Base-by-base conservation (phyloP, 2,113 vertebrate genomes). In the Zingel zingel region DNA sequence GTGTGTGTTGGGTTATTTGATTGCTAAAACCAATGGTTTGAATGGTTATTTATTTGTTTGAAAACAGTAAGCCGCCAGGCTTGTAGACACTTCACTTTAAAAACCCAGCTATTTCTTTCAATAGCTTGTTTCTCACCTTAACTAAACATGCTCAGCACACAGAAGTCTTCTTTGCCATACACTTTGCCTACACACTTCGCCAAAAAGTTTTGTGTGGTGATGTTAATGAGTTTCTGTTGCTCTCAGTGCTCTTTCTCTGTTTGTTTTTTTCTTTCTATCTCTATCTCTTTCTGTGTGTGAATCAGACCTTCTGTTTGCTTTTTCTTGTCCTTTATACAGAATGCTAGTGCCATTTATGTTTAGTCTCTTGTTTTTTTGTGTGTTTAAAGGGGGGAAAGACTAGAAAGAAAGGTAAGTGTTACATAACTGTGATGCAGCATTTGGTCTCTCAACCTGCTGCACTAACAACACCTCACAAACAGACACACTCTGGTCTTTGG, bases 111-210 rank as follows among this genome's bases (percentile, higher is more conserved):
- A 43, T 64, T 21, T 62, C 36, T 36, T 57, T 43, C 76, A 18
- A 57, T 39, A 50, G 64, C 57, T 74, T 69, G 15, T 69, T 84
- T 84, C 76, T 51, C 75, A 75, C 75, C 45, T 70, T 50, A 25
- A 11, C 39, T 51, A 25, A 63, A 73, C 21, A 57, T 79, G 77
- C 74, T 50, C 53, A 36, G 39, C 82, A n/a, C 45, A 8, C 39
- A 61, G 63, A 69, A 53, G 66, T 79, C 39, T 39, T 39, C 39
- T 39, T 39, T 39, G 39, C 39, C 39, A 39, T 10, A 39, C 39
- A 39, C 39, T 39, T 39, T 10, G 39, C 39, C 39, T 33, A 33
- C 5, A 33, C 30, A 5, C 30, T 33, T 33, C 5, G 30, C 5
- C 7, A 39, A 39, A 39, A 57, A 54, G 71, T 71, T 74, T 76